Conservation (phyloP, 2,113 vertebrate genomes). For the Tachysurus fulvidraco region DNA sequence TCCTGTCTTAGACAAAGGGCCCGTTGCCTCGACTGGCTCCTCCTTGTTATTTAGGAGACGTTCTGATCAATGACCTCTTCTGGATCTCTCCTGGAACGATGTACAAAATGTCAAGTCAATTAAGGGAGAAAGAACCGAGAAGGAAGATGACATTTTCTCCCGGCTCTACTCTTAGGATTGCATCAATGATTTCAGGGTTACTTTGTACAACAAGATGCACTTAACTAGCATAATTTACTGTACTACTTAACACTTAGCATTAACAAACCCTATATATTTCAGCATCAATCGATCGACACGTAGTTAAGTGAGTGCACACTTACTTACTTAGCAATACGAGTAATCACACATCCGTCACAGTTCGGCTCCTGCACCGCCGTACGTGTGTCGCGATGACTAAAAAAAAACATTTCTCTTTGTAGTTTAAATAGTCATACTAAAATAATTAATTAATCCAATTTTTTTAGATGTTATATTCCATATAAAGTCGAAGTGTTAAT, state of each 20-base stretch:
- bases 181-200: neutral
- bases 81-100: constrained; percentile 2
- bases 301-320: neutral
- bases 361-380: too few relatives aligned
- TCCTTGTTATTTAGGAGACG: constrained; percentile 28
- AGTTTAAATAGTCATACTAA: too few relatives aligned
- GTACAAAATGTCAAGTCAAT: constrained; percentile 35
- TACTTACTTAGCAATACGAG: neutral
- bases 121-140: neutral
- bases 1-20: neutral
- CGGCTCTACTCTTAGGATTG: neutral
- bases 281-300: neutral
- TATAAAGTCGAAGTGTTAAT: too few relatives aligned
- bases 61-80: neutral
- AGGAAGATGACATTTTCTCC: neutral
- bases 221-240: neutral
- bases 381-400: neutral
- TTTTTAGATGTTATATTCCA: too few relatives aligned
- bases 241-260: neutral
- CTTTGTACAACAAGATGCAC: neutral
- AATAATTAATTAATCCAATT: too few relatives aligned
- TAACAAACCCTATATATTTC: neutral
- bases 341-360: too few relatives aligned
- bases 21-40: neutral
- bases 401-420: too few relatives aligned